Percentiles rank a stretch among this genome's conserved stretches.
These are phyloP conservation scores for Oxyura jamaicensis DNA, from an alignment of 2,113 vertebrate genomes.

Conservation along the genomic window DNA sequence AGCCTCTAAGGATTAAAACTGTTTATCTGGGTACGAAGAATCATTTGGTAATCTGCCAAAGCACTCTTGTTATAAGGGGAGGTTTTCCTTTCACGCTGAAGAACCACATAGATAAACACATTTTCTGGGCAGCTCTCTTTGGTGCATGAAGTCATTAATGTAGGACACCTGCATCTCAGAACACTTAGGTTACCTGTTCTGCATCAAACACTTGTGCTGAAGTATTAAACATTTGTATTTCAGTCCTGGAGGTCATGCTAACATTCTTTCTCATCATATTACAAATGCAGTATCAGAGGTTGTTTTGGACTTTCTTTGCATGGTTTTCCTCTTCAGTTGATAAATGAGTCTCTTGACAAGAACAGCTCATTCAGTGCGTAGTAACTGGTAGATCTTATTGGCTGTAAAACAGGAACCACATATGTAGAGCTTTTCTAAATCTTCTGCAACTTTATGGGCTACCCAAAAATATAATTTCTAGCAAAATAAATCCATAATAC, in stretches of 20 bases:
- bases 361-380: not conserved
- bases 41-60: constrained; percentile 66
- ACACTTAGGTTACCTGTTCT: not conserved
- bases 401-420: not conserved
- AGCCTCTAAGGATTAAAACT: constrained; percentile 62
- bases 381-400: not conserved
- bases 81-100: constrained; percentile 46
- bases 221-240: not conserved
- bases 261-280: constrained; percentile 13
- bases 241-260: not conserved
- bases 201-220: not conserved
- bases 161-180: not conserved
- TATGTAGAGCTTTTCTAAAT: not conserved
- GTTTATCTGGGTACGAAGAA: constrained; percentile 60
- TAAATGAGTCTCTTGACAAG: not conserved
- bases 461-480: not conserved
- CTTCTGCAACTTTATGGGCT: not conserved
- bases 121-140: constrained; percentile 19
- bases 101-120: constrained; percentile 9
- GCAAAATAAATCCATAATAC: not conserved
- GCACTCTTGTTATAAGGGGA: constrained; percentile 30
- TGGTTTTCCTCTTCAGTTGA: constrained; percentile 37
- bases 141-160: not conserved
- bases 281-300: not conserved
- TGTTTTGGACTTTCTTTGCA: constrained; percentile 11